phyloP scores from a whole-genome alignment of 1,140 invertebrate genomes.

The Sesamia nonagrioides region DNA sequence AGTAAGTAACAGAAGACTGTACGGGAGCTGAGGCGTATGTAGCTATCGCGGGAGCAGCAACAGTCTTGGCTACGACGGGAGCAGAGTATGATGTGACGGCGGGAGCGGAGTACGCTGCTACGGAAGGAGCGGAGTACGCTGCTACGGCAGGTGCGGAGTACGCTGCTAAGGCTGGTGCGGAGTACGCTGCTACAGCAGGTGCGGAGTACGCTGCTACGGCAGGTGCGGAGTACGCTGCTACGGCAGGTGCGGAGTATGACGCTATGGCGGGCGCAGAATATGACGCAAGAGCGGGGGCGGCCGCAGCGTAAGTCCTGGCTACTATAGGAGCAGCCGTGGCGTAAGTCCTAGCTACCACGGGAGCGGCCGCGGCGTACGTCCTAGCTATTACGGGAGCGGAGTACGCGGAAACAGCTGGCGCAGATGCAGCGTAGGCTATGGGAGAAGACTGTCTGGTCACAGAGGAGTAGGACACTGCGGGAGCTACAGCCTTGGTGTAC shows the following conservation, averaged over 20 bases:
- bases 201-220: constrained; percentile 30
- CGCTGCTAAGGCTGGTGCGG: constrained; percentile 28
- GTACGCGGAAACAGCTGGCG: constrained; percentile 57
- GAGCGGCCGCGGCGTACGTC: constrained; percentile 59
- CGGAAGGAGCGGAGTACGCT: constrained; percentile 48
- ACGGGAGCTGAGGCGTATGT: constrained; percentile 49
- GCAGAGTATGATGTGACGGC: constrained; percentile 56
- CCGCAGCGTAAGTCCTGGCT: constrained; percentile 52
- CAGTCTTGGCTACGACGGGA: constrained; percentile 59
- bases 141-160: constrained; percentile 49
- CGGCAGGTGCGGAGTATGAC: constrained; percentile 53
- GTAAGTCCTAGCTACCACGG: constrained; percentile 46
- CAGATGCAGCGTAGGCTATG: constrained; percentile 57
- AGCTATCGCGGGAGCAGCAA: constrained; percentile 52
- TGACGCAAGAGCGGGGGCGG: constrained; percentile 51
- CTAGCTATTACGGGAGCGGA: constrained; percentile 64
- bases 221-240: constrained; percentile 30
- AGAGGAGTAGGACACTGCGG: constrained; percentile 42
- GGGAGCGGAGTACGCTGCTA: constrained; percentile 53
- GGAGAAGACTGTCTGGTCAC: constrained; percentile 44
- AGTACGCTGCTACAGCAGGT: constrained; percentile 52
- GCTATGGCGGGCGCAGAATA: constrained; percentile 53
- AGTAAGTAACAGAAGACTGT: constrained; percentile 47
- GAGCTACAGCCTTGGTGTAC: constrained; percentile 47
- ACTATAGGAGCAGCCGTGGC: constrained; percentile 50